Conservation (phyloP, 2,888 invertebrate genomes). For the Agrochola macilenta region DNA sequence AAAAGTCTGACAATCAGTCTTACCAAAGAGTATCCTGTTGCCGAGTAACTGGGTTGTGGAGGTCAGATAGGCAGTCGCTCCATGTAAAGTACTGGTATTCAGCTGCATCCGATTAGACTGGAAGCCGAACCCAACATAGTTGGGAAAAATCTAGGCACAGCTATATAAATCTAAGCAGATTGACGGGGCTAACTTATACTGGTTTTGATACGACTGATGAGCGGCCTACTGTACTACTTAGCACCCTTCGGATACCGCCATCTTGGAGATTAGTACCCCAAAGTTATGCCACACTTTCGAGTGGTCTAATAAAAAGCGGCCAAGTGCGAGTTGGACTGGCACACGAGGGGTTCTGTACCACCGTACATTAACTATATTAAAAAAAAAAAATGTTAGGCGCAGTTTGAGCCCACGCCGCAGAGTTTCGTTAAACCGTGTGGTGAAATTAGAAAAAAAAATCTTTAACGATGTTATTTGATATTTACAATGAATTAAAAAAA, state of each 20-base stretch:
- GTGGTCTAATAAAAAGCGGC: conserved; percentile 3
- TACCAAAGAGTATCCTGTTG: too few species aligned
- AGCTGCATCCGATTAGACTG: neutral
- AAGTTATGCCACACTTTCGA: conserved; percentile 25
- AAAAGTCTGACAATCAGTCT: neutral
- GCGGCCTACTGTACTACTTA: conserved; percentile 7
- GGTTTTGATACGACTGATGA: neutral
- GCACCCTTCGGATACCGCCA: conserved; percentile 6
- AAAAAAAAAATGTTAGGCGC: too few species aligned
- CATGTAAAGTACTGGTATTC: neutral
- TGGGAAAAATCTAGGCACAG: too few species aligned
- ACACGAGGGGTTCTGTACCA: neutral
- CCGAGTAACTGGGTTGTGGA: too few species aligned
- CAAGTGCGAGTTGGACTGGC: neutral
- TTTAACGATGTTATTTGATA: too few species aligned
- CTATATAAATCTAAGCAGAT: neutral
- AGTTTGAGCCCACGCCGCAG: too few species aligned
- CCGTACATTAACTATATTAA: too few species aligned
- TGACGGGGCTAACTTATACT: neutral
- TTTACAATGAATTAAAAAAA: too few species aligned
- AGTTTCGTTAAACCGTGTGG: too few species aligned
- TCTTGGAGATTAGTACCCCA: conserved; percentile 37
- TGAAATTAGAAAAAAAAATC: too few species aligned
- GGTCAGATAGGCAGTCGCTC: too few species aligned
- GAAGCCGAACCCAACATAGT: neutral